phyloP scores from a whole-genome alignment of 1,140 invertebrate genomes.

The Chironomus striatipennis region DNA sequence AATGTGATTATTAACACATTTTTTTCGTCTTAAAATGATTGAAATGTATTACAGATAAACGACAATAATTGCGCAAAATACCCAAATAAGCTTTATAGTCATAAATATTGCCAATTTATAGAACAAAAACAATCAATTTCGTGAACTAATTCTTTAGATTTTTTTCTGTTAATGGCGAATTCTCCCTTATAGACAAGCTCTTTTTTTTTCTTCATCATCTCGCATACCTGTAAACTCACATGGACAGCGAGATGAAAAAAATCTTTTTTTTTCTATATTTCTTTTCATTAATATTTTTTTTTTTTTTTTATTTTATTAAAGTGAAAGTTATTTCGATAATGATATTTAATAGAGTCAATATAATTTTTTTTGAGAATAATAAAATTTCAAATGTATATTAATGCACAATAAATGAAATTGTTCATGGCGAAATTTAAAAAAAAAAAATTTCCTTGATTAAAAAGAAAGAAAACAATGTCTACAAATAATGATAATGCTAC shows the following conservation, averaged over 20 bases:
- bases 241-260: background rate
- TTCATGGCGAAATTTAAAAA: too few species aligned
- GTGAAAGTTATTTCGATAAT: constrained; percentile 3
- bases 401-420: background rate
- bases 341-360: background rate
- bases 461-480: too few species aligned
- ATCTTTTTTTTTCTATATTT: background rate
- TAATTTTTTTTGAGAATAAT: background rate
- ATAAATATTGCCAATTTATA: too few species aligned
- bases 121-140: too few species aligned
- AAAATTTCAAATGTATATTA: background rate
- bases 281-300: background rate
- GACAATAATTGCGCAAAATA: background rate
- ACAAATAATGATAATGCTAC: too few species aligned
- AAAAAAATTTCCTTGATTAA: too few species aligned
- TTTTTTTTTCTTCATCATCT: background rate
- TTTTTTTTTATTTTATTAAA: background rate
- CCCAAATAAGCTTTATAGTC: background rate
- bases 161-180: background rate
- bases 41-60: background rate
- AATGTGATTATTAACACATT: constrained; percentile 9
- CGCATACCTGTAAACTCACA: background rate
- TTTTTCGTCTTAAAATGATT: constrained; percentile 3
- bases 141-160: too few species aligned
- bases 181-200: background rate